A percentile compares a stretch with the other conserved stretches of the same genome.
These are phyloP conservation scores for Coenonympha arcania DNA, from an alignment of 2,888 invertebrate genomes.

Conservation along the genomic window DNA sequence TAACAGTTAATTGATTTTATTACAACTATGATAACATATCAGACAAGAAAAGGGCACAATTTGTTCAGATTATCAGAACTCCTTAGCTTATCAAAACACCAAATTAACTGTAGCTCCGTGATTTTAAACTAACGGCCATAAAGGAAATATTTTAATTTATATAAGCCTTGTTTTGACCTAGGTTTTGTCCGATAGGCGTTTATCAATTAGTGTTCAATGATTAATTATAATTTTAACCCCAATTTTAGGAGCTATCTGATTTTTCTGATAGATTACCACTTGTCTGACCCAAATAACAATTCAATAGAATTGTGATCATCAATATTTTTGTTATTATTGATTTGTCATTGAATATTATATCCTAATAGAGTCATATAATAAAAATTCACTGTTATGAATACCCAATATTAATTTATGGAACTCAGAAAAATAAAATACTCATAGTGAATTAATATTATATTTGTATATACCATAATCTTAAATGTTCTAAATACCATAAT, in stretches of 20 bases:
- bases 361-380: no score
- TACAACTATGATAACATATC: neutral
- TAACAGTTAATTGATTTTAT: neutral
- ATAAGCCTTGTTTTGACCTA: neutral
- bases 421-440: no score
- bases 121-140: neutral
- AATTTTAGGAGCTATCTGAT: neutral
- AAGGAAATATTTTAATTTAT: neutral
- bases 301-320: no score
- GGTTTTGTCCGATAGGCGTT: neutral
- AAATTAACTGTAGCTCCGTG: neutral
- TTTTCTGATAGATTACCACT: neutral
- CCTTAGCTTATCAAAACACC: neutral
- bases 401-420: no score
- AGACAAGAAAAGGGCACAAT: neutral
- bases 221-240: neutral
- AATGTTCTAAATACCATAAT: no score
- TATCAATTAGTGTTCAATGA: no score
- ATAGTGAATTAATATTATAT: no score
- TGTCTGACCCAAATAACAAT: neutral
- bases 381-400: no score
- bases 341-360: neutral
- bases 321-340: no score
- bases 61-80: neutral
- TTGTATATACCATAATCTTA: no score